Evolutionary conservation across 1,140 invertebrate genomes (phyloP).

Genomic region (Caenorhabditis remanei): DNA sequence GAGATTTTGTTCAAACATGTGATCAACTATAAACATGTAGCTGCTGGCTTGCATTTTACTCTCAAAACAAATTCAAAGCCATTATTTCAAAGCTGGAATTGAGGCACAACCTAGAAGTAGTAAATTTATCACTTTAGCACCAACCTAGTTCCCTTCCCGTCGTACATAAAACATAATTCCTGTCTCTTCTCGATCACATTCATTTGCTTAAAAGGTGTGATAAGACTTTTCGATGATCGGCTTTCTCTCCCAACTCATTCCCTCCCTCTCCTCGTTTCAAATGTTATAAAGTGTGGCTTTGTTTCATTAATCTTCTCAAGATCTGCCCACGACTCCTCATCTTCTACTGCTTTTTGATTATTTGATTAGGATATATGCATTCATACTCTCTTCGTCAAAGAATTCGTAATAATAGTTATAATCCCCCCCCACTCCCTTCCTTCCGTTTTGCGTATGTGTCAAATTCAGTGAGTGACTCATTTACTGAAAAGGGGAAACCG

Average conservation of each 20-base stretch:
- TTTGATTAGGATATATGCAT: too few species aligned
- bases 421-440: neutral
- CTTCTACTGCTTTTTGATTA: neutral
- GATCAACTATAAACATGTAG: too few species aligned
- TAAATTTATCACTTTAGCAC: too few species aligned
- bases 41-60: too few species aligned
- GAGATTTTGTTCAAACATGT: too few species aligned
- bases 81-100: too few species aligned
- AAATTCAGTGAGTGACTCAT: neutral
- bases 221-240: constrained; percentile 14
- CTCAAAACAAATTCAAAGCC: too few species aligned
- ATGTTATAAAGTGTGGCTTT: constrained; percentile 7
- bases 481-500: too few species aligned
- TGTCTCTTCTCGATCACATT: neutral
- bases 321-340: neutral
- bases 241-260: neutral
- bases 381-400: neutral
- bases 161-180: neutral
- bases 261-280: neutral
- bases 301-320: neutral
- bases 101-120: too few species aligned
- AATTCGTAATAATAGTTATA: neutral
- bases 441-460: neutral
- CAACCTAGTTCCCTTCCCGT: too few species aligned
- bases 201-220: constrained; percentile 10